These are phyloP conservation scores for Neomonachus schauinslandi DNA, from an alignment of 2,113 vertebrate genomes.

Conservation along the genomic window DNA sequence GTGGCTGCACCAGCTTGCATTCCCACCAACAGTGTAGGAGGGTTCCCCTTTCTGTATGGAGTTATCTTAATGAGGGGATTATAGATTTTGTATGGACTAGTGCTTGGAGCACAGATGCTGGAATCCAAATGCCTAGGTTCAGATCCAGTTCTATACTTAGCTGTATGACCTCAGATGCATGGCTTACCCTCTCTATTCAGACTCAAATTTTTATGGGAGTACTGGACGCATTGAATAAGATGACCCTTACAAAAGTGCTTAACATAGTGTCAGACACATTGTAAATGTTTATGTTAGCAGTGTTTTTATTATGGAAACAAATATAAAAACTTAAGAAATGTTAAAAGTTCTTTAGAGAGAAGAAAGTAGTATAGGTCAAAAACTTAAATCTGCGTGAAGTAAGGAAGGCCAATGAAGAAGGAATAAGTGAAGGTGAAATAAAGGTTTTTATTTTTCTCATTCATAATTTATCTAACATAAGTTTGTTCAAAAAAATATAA, in stretches of 20 bases:
- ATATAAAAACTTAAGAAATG: background rate
- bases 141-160: background rate
- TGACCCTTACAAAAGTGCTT: background rate
- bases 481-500: background rate
- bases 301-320: conserved; percentile 29
- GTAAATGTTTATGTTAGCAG: background rate
- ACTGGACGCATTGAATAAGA: background rate
- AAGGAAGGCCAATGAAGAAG: background rate
- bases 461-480: background rate
- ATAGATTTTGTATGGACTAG: background rate
- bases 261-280: background rate
- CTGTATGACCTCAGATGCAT: background rate
- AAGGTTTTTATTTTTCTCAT: background rate
- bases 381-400: background rate
- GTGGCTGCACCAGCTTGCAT: too few relatives aligned
- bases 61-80: conserved; percentile 17
- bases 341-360: background rate
- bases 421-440: background rate
- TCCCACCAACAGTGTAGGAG: too few relatives aligned
- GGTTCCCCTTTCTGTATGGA: background rate
- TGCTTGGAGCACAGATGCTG: background rate
- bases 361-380: background rate
- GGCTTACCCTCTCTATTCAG: background rate
- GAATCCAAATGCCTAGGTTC: background rate
- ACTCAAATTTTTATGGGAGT: background rate